These are phyloP conservation scores for Apis florea DNA, from an alignment of 1,140 invertebrate species.

Conservation along the genomic window DNA sequence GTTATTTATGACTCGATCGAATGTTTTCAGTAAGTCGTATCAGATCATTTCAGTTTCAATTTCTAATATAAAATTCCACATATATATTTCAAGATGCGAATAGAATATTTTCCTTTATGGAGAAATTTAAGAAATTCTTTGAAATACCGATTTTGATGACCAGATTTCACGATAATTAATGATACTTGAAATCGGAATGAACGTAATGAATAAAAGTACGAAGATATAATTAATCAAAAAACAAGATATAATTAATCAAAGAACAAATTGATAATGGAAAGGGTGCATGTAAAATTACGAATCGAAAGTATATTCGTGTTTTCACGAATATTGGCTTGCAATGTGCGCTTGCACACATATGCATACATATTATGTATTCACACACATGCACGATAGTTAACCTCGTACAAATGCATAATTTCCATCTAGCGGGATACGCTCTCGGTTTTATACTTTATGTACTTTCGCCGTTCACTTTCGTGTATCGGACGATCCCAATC, in stretches of 20 bases:
- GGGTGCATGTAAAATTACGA: background rate
- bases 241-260: slow-evolving; percentile 22
- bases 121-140: slow-evolving; percentile 28
- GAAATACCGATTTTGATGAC: background rate
- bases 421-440: slow-evolving; percentile 29
- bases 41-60: no score
- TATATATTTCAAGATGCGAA: background rate
- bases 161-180: background rate
- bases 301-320: slow-evolving; percentile 18
- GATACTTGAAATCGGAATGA: no score
- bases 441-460: slow-evolving; percentile 53
- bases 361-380: slow-evolving; percentile 45
- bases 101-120: background rate
- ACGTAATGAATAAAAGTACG: background rate
- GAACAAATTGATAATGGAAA: background rate
- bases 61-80: background rate
- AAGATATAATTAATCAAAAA: background rate
- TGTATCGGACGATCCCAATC: background rate
- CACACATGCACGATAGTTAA: slow-evolving; percentile 21
- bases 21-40: no score
- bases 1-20: no score
- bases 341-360: slow-evolving; percentile 10
- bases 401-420: slow-evolving; percentile 35
- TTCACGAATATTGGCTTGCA: slow-evolving; percentile 14
- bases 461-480: slow-evolving; percentile 60